Evolutionary conservation across 2,113 vertebrate genomes (phyloP).

Genomic region (Oncorhynchus tshawytscha): DNA sequence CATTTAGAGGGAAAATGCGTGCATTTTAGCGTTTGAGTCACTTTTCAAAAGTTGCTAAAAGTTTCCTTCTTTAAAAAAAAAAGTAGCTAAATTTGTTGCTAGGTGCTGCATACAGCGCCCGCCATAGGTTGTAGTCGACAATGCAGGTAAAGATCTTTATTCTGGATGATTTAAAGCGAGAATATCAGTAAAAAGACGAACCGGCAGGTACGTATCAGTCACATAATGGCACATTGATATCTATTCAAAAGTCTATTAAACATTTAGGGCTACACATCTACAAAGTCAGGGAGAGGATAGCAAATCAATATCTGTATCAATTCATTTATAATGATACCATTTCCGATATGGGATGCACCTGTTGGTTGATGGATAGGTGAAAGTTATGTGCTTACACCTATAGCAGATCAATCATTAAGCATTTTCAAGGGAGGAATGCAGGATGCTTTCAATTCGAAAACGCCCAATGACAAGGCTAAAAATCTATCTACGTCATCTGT

Average conservation of each 20-base stretch:
- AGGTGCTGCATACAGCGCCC: too few relatives aligned
- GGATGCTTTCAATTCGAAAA: background rate
- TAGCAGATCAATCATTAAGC: background rate
- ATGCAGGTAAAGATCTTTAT: background rate
- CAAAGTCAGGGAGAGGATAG: too few relatives aligned
- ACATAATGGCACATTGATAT: too few relatives aligned
- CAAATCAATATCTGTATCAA: background rate
- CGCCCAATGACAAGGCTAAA: background rate
- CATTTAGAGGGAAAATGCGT: too few relatives aligned
- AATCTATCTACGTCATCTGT: background rate
- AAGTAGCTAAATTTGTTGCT: too few relatives aligned
- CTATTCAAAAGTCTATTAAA: too few relatives aligned
- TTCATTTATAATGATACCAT: background rate
- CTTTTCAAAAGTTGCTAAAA: too few relatives aligned
- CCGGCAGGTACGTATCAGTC: too few relatives aligned
- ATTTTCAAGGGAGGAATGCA: background rate
- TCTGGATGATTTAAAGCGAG: background rate
- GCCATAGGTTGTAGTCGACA: background rate
- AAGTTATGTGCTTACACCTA: background rate
- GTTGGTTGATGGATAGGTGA: background rate
- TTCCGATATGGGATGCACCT: background rate
- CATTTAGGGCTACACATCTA: too few relatives aligned
- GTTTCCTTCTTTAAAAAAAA: too few relatives aligned
- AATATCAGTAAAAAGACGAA: too few relatives aligned
- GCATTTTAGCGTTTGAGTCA: too few relatives aligned